Conservation (phyloP, 2,888 invertebrate species). For the Pristionchus mayeri region DNA sequence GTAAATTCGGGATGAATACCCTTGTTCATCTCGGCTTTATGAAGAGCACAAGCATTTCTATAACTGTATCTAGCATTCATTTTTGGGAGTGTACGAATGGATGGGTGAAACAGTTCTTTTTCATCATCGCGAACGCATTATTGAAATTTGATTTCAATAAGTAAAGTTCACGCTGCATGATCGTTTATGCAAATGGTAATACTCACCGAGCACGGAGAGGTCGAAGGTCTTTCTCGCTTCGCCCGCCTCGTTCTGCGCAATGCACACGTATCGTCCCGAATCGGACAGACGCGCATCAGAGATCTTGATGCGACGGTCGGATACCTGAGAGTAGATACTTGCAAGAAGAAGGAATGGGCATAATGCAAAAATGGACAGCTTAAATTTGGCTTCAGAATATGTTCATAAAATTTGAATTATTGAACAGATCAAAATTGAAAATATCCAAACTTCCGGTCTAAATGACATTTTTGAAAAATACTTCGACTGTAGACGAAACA, state of each 20-base stretch:
- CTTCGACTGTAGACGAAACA: constrained; percentile 52
- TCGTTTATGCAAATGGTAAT: too few species aligned
- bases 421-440: not conserved
- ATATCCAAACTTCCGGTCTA: too few species aligned
- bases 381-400: too few species aligned
- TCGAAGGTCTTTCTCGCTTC: constrained; percentile 79
- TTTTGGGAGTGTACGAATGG: not conserved
- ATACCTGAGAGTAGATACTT: constrained; percentile 52
- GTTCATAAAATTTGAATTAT: not conserved
- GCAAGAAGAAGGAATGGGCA: not conserved
- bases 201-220: constrained; percentile 81
- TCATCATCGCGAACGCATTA: too few species aligned
- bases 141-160: too few species aligned
- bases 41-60: not conserved
- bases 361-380: too few species aligned
- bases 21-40: not conserved
- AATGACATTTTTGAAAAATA: not conserved
- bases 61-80: not conserved
- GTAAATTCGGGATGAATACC: too few species aligned
- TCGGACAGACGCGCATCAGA: constrained; percentile 76
- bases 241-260: constrained; percentile 81
- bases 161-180: too few species aligned
- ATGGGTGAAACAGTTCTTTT: too few species aligned
- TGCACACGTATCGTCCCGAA: constrained; percentile 81
- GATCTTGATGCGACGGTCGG: constrained; percentile 66